Evolutionary conservation across 2,113 vertebrate species (phyloP).

Genomic region (cat (Felis catus)): F.catus_Fca126_mat1.0 CM031419.1:107701001-107701500

Average conservation of each 20-base stretch:
- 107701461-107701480: not conserved
- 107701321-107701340: not conserved
- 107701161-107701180: not conserved
- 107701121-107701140: not conserved
- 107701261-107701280: not conserved
- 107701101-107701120: not conserved
- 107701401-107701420: not conserved
- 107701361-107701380: not conserved
- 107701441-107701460: not conserved
- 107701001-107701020: not conserved
- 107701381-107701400: not conserved
- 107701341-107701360: not conserved
- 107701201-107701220: not conserved
- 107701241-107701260: not conserved
- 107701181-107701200: not conserved
- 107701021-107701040: not conserved
- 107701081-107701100: not conserved
- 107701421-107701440: not conserved
- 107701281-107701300: not conserved
- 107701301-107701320: no score
- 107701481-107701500: not conserved
- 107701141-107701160: not conserved
- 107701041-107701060: not conserved
- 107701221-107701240: not conserved
- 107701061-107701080: not conserved